phyloP scores from a whole-genome alignment of 2,888 invertebrate species.

The Heliothis peltigera region DNA sequence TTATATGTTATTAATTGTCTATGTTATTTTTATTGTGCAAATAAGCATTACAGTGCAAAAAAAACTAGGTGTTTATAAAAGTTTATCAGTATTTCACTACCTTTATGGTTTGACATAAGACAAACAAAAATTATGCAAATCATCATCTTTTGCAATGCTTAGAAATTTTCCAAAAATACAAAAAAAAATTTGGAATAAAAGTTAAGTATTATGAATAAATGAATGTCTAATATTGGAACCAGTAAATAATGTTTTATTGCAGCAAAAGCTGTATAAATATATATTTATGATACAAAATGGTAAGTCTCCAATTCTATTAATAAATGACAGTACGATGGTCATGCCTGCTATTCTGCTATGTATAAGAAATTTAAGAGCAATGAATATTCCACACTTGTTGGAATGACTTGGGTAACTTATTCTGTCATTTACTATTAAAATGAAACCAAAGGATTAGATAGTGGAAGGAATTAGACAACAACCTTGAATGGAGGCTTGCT shows the following conservation, averaged over 20 bases:
- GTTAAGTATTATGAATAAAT: background rate
- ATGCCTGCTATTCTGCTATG: conserved; percentile 16
- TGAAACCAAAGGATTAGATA: conserved; percentile 50
- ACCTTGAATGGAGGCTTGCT: conserved; percentile 65
- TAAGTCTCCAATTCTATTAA: conserved; percentile 53
- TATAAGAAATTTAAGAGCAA: background rate
- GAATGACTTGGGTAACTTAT: background rate
- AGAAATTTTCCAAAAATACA: no score
- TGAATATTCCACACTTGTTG: background rate
- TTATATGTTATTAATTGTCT: conserved; percentile 16
- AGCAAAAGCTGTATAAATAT: conserved; percentile 33
- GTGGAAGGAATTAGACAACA: conserved; percentile 53
- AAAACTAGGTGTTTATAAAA: no score
- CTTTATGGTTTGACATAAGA: no score
- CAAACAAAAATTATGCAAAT: no score
- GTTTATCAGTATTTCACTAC: no score
- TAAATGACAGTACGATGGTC: conserved; percentile 39
- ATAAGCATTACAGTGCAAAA: no score
- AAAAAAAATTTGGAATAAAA: no score
- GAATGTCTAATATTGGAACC: background rate
- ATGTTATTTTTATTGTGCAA: conserved; percentile 9
- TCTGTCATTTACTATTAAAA: conserved; percentile 47
- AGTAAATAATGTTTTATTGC: conserved; percentile 13
- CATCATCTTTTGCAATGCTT: no score
- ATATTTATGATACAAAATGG: conserved; percentile 32